Base-by-base conservation (phyloP, 2,888 invertebrate species). In the Hetaerina titia region DNA sequence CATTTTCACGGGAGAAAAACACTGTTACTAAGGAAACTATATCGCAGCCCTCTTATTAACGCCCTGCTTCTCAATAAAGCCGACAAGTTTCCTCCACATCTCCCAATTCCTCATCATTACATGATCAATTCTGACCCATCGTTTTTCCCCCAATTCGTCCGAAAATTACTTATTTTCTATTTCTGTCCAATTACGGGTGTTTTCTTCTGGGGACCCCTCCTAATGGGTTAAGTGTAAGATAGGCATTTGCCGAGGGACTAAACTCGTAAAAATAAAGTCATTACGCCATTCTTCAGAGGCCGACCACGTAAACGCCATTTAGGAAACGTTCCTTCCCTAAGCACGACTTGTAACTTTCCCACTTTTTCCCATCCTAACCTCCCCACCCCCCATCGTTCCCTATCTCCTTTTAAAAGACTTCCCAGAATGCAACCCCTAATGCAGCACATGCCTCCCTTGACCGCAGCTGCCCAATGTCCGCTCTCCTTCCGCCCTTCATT, bases 141-240 rank as follows among this genome's bases (percentile, higher is more conserved):
- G 74, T 81, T 81, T 81, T 81, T 81, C 31, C 63, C 90, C 90
- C 63, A 31, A 69, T 69, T 92, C 92, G 56, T 45, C 69, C 74
- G 45, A 92, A 74, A 92, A 92, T 92, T 92, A 92, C 92, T 92
- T 92, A 92, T 92, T 92, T 81, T 92, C 92, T 92, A 74, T 92
- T 92, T 92, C 92, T 74, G 69, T 22, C 92, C 92, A 92, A 92
- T 92, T 92, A 92, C 64, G 92, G 56, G 15, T 69, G 69, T 92
- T 92, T 92, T 92, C 81, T 81, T 22, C 31, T 56, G n/a, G 31
- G 92, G 92, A n/a, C 56, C 69, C 56, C 31, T 15, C 69, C 69
- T 92, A 92, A 92, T 92, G 69, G 92, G 92, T 92, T 92, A 92
- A 92, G 92, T 69, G 74, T 69, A 92, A 69, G 22, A 45, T 90